Evolutionary conservation across 2,113 vertebrate species (phyloP).

Genomic region (Tautogolabrus adspersus): DNA sequence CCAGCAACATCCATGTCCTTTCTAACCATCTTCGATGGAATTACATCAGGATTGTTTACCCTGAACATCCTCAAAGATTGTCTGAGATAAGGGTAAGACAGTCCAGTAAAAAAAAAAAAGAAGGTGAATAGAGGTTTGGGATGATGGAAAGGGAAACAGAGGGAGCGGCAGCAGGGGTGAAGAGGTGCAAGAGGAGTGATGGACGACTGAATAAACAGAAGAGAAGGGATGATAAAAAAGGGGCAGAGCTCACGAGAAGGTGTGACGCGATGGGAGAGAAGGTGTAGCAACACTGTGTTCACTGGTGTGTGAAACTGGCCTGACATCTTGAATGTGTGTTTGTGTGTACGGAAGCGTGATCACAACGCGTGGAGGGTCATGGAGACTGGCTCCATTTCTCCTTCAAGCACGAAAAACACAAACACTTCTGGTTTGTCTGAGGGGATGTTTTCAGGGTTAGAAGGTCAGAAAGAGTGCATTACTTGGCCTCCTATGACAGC

Average conservation of each 20-base stretch:
- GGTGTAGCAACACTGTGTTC: conserved; percentile 33
- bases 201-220: conserved; percentile 15
- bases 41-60: conserved; percentile 52
- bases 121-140: conserved; percentile 41
- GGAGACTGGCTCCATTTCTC: conserved; percentile 20
- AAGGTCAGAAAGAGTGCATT: conserved; percentile 25
- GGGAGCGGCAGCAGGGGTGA: conserved; percentile 32
- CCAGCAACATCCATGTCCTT: neutral
- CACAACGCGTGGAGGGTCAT: neutral
- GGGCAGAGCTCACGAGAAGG: conserved; percentile 17
- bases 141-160: conserved; percentile 19
- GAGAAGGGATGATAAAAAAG: conserved; percentile 17
- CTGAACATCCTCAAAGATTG: conserved; percentile 18
- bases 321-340: conserved; percentile 45
- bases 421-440: conserved; percentile 26
- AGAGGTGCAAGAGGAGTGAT: conserved; percentile 46
- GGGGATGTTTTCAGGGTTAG: conserved; percentile 16
- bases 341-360: conserved; percentile 7
- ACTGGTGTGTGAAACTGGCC: conserved; percentile 56
- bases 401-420: conserved; percentile 10
- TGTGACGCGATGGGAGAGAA: conserved; percentile 54
- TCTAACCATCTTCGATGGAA: conserved; percentile 23
- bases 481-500: neutral
- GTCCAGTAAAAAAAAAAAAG: conserved; percentile 13
- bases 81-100: conserved; percentile 31